Conservation (phyloP, 1,140 invertebrate species). For the Bombus sylvicola region DNA sequence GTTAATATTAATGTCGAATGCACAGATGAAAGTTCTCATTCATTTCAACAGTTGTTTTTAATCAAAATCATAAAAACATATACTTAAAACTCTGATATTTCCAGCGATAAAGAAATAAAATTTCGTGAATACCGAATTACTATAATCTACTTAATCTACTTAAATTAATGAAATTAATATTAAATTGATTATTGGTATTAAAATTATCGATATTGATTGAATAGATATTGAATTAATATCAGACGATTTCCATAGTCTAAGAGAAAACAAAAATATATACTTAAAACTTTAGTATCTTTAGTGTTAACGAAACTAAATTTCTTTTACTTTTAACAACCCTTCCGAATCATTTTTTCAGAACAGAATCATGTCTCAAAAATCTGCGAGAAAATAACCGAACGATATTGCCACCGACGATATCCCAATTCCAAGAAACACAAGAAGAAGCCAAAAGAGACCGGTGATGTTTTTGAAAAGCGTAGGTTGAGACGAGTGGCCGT, state of each 20-base stretch:
- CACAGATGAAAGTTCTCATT: background rate
- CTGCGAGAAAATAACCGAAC: background rate
- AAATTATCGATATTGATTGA: no score
- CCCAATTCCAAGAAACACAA: slow-evolving; percentile 12
- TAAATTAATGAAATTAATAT: background rate
- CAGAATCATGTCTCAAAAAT: no score
- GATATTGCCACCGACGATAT: no score
- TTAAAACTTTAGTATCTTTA: background rate
- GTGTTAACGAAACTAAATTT: background rate
- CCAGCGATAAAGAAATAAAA: background rate
- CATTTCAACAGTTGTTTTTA: background rate
- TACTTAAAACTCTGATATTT: background rate
- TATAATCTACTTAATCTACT: no score
- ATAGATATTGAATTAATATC: no score
- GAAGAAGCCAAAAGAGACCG: background rate
- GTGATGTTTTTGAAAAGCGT: background rate
- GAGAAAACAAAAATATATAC: background rate
- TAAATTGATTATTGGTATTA: background rate
- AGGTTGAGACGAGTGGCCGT: slow-evolving; percentile 31
- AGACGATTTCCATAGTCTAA: no score
- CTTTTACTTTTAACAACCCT: background rate
- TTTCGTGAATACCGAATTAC: background rate
- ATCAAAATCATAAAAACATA: background rate
- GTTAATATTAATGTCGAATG: slow-evolving; percentile 5
- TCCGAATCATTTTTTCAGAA: no score